Evolutionary conservation across 2,113 vertebrate genomes (phyloP).

Genomic region (Thamnaconus septentrionalis): DNA sequence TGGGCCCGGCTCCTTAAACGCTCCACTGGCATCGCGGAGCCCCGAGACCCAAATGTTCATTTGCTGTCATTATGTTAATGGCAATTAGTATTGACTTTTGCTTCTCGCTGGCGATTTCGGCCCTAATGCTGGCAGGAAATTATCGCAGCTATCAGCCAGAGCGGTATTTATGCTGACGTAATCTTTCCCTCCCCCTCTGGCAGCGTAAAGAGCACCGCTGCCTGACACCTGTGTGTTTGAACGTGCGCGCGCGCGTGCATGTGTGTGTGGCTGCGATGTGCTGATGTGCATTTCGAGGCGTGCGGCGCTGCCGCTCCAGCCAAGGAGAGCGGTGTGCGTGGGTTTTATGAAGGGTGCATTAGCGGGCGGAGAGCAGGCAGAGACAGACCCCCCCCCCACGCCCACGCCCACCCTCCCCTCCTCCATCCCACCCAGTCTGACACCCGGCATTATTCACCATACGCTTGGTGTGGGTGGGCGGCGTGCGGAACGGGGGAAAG

Average conservation of each 20-base stretch:
- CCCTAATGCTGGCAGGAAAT: conserved; percentile 55
- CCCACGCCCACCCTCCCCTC: conserved; percentile 18
- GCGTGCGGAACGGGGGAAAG: too few species aligned
- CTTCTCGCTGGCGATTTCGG: conserved; percentile 32
- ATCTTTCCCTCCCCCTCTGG: too few species aligned
- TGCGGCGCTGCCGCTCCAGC: conserved; percentile 25
- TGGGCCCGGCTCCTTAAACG: conserved; percentile 32
- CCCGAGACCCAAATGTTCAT: conserved; percentile 58
- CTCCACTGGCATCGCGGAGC: conserved; percentile 25
- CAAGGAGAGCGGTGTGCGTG: conserved; percentile 36
- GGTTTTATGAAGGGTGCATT: conserved; percentile 52
- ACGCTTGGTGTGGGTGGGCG: conserved; percentile 36
- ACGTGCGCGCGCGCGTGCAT: conserved; percentile 10
- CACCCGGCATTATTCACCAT: conserved; percentile 27
- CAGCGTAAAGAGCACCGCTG: background rate
- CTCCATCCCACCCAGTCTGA: background rate
- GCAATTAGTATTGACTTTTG: conserved; percentile 65
- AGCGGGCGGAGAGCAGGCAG: conserved; percentile 33
- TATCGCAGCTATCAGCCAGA: conserved; percentile 36
- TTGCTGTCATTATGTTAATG: conserved; percentile 66
- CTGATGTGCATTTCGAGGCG: conserved; percentile 39
- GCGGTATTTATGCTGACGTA: background rate
- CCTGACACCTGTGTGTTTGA: background rate
- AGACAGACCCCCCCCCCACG: conserved; percentile 26
- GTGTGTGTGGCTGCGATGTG: conserved; percentile 15